Evolutionary conservation across 2,113 vertebrate genomes (phyloP), one percentile per base, ranked within the genome.

Genomic region (Grallaria varia): DNA sequence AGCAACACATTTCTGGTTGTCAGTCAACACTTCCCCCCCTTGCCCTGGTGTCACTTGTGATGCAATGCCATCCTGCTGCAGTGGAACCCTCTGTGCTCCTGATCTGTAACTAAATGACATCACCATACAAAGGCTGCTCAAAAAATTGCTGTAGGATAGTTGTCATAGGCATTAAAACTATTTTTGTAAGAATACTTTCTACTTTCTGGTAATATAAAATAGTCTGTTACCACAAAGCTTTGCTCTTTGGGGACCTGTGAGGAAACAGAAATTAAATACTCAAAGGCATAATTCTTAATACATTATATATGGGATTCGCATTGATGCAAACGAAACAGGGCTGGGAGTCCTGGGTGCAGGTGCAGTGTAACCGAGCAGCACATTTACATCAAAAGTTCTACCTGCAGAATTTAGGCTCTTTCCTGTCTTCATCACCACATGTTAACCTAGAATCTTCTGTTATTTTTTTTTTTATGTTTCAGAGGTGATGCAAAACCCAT

Each of bases 1-100:
- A 95, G 78, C 90, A 93, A 93, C 53, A 42, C 25, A 15, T 93
- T 93, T 87, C 39, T 87, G 50, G 92, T 89, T 95, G 85, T 76
- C 91, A 93, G 49, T 67, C 91, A 95, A 71, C 80, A 67, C 18
- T 88, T 24, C 28, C 22, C 10, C 8, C 33, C 30, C 49, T 39
- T 5, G 11, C n/a, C 59, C 6, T 40, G 1, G 12, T 76, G 53
- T 60, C 22, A 21, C 49, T 92, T 62, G 83, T 85, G 79, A 71
- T 40, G 64, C 76, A 94, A 97, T 91, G 95, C 15, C 30, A n/a
- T 47, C 86, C 89, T 64, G 91, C 86, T 67, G 72, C 50, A 74
- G 52, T 4, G 40, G 89, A 96, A 96, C 40, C 63, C 58, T 89
- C 66, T 55, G 49, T 49, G 73, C 15, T 27, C 37, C 25, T 7